Evolutionary conservation across 1,140 invertebrate species (phyloP), one percentile per base, ranked within the genome.

Genomic region (Caenorhabditis brenneri): DNA sequence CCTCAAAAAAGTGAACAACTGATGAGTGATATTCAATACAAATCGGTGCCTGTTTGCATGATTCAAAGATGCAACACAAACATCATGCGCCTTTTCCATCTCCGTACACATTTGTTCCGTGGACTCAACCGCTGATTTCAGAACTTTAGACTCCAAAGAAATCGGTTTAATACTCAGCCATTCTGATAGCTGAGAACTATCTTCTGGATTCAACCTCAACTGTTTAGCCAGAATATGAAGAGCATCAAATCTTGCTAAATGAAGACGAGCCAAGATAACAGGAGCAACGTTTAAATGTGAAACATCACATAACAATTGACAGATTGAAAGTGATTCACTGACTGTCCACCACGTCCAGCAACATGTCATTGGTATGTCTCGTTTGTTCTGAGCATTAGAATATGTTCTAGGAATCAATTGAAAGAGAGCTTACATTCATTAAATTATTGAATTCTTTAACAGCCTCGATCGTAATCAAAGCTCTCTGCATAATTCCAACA

Each of bases 271-370:
- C 2, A 82, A 58, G 27, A 60, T 24, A 42, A 42, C 33, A 42
- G 81, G 55, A 16, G 81, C 81, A 1, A 60, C 81, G 10, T 58
- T 49, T 29, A 82, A 15, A 51, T 36, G 55, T 1, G 81, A 69
- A 0, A 60, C 55, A 39, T 82, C 81, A 60, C 55, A 65, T 5
- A 82, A 46, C 1, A 82, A 24, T 46, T 60, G 33, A 49, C 81
- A 82, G 12, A 82, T 74, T 16, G 33, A 46, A 2, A 82, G 81
- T 15, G 81, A 46, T 46, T 82, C 81, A 24, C 58, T 46, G 22
- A 82, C 81, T 19, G 60, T 58, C 36, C 55, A 82, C 29, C 55
- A 65, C 22, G 81, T 82, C 81, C 81, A 82, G 19, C 55, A 69
- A 27, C 81, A 60, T n/a, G 81, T 65, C 31, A 69, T 24, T 7